phyloP scores from a whole-genome alignment of 92 coral and sea anemone species.

The Metridium senile region DNA sequence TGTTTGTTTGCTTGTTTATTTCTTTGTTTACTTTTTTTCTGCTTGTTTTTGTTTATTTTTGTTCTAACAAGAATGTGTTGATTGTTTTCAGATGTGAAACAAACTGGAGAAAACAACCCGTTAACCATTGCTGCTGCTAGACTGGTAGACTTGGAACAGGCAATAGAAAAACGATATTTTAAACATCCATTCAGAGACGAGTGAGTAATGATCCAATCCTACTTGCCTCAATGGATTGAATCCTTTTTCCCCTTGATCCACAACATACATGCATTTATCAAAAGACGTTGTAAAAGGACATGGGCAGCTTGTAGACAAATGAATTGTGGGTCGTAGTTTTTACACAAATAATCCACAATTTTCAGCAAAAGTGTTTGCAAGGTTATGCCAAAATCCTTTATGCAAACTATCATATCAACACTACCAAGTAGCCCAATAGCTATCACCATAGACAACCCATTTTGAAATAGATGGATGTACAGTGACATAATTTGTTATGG shows the following conservation, averaged over 20 bases:
- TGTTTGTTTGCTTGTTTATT: no score
- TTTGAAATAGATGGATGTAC: no score
- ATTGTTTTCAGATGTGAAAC: conserved; percentile 45
- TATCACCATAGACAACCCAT: no score
- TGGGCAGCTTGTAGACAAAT: background rate
- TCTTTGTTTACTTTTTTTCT: no score
- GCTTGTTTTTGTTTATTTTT: background rate
- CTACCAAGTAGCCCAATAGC: no score
- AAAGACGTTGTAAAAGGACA: background rate
- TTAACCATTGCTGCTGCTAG: conserved; percentile 83
- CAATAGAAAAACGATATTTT: conserved; percentile 89
- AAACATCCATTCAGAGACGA: conserved; percentile 93
- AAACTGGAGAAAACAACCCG: conserved; percentile 61
- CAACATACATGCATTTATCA: background rate
- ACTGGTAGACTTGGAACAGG: conserved; percentile 81
- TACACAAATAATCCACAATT: no score
- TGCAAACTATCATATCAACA: no score
- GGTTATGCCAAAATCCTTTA: no score
- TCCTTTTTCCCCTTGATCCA: background rate
- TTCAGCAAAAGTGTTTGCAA: no score
- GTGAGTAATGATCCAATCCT: conserved; percentile 49
- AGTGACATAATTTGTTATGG: no score
- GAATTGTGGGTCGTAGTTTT: background rate
- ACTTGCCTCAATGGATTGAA: background rate
- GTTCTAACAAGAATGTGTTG: conserved; percentile 1